Evolutionary conservation across 2,888 invertebrate species (phyloP).

Genomic region (Folsomia manolachei): DNA sequence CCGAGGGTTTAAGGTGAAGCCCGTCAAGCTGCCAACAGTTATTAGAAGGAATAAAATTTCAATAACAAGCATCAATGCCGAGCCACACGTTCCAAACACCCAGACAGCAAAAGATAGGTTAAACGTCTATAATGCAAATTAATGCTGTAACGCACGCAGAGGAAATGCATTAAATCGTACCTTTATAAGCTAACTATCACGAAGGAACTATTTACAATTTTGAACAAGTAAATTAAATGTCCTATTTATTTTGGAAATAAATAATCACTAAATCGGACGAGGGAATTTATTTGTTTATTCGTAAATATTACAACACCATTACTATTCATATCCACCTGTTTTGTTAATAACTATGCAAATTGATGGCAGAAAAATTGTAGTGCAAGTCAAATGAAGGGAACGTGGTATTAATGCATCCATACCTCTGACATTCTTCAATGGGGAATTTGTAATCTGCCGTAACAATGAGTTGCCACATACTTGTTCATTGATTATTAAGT

Average conservation of each 20-base stretch:
- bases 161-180: background rate
- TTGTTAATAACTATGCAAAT: too few relatives aligned
- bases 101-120: background rate
- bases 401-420: too few relatives aligned
- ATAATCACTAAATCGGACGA: too few relatives aligned
- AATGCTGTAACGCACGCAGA: background rate
- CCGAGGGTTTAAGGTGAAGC: conserved; percentile 10
- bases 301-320: too few relatives aligned
- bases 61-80: background rate
- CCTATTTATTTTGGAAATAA: too few relatives aligned
- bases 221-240: too few relatives aligned
- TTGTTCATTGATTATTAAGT: too few relatives aligned
- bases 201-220: background rate
- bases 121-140: conserved; percentile 1
- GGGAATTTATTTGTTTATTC: too few relatives aligned
- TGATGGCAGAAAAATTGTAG: too few relatives aligned
- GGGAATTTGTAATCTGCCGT: background rate
- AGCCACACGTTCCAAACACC: background rate
- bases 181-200: background rate
- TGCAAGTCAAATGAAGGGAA: too few relatives aligned
- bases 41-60: conserved; percentile 11
- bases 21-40: background rate
- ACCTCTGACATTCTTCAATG: too few relatives aligned
- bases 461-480: too few relatives aligned
- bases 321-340: background rate